Conservation (phyloP, 2,113 vertebrate genomes). For the Rhinogobius similis region DNA sequence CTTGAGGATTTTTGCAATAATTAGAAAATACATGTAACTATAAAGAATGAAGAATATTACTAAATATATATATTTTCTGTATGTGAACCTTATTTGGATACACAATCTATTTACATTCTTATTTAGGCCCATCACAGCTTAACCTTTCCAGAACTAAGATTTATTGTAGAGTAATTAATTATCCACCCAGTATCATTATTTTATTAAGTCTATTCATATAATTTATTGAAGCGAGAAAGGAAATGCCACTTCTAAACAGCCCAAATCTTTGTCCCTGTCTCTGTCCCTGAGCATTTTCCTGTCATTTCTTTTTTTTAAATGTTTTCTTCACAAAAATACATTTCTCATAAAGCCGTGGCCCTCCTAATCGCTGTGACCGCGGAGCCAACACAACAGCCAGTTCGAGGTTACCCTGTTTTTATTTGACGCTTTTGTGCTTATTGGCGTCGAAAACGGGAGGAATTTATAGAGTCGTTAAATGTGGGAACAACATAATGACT, state of each 20-base stretch:
- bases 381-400: background rate
- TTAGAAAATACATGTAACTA: no score
- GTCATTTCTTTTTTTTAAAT: background rate
- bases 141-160: no score
- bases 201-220: no score
- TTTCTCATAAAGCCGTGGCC: background rate
- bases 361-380: slow-evolving; percentile 1
- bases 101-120: no score
- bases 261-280: background rate
- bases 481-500: slow-evolving; percentile 5
- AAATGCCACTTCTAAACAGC: no score
- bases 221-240: no score
- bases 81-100: background rate
- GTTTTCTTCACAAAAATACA: background rate
- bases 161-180: no score
- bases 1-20: no score
- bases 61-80: no score
- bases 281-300: background rate
- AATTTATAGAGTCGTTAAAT: slow-evolving; percentile 8
- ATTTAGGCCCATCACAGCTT: no score
- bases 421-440: background rate
- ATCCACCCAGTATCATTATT: no score
- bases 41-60: no score
- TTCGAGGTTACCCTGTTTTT: background rate
- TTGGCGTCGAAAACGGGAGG: slow-evolving; percentile 2